These are phyloP conservation scores for Ianthella basta DNA, from an alignment of 37 sponge, comb jelly and placozoan species.

Conservation along the genomic window DNA sequence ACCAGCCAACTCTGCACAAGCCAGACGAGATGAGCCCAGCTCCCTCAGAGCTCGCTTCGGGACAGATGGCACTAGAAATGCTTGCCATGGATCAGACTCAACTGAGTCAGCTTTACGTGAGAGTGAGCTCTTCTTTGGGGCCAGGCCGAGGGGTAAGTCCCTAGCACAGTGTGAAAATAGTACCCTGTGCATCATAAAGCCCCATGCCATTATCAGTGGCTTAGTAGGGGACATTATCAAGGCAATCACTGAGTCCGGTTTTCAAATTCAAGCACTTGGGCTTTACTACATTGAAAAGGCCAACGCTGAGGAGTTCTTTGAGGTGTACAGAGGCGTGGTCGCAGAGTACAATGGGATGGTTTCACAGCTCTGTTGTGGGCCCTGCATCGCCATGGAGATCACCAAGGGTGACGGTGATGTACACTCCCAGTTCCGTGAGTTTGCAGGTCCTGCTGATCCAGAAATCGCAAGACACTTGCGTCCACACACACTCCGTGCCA, in stretches of 20 bases:
- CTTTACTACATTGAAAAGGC: constrained; percentile 84
- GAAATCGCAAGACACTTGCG: constrained; percentile 94
- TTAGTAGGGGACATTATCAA: constrained; percentile 79
- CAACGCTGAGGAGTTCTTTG: constrained; percentile 92
- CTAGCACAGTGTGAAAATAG: constrained; percentile 42
- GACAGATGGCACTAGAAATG: constrained; percentile 74
- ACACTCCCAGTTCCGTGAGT: constrained; percentile 76
- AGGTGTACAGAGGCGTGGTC: constrained; percentile 97
- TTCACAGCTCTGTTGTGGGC: constrained; percentile 89
- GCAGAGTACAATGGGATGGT: constrained; percentile 93
- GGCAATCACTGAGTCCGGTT: constrained; percentile 56
- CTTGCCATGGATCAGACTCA: constrained; percentile 90
- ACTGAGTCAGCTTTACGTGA: constrained; percentile 72
- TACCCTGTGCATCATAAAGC: constrained; percentile 90
- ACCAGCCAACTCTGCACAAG: constrained; percentile 77
- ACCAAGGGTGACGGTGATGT: constrained; percentile 43
- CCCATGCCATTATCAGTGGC: constrained; percentile 90
- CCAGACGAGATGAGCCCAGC: constrained; percentile 71
- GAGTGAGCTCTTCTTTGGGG: constrained; percentile 87
- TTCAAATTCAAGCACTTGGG: constrained; percentile 66
- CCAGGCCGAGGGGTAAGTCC: constrained; percentile 24
- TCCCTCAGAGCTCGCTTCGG: constrained; percentile 86
- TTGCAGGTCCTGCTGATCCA: constrained; percentile 90
- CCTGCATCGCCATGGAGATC: constrained; percentile 96
- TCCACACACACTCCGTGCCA: constrained; percentile 88